These are phyloP conservation scores for Phasianus colchicus DNA, from an alignment of 2,113 vertebrate genomes.

Conservation along the genomic window DNA sequence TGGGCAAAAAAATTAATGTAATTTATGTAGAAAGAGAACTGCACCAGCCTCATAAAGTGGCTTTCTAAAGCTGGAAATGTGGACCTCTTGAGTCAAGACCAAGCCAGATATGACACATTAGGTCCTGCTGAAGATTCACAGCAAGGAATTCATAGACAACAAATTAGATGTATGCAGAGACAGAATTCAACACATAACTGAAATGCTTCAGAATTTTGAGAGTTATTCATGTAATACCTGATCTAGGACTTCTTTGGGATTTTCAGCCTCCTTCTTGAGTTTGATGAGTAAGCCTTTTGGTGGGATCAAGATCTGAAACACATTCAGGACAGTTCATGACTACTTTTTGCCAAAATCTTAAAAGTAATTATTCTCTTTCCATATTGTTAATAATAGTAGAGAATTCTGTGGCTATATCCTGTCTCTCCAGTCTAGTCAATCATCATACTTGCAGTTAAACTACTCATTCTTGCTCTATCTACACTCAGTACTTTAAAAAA, in stretches of 20 bases:
- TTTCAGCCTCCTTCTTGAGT: constrained; percentile 94
- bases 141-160: neutral
- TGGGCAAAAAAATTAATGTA: neutral
- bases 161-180: neutral
- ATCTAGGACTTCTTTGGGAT: constrained; percentile 94
- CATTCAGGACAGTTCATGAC: neutral
- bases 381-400: neutral
- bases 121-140: neutral
- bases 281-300: constrained; percentile 93
- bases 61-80: neutral
- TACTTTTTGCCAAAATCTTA: neutral
- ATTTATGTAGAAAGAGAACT: neutral
- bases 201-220: neutral
- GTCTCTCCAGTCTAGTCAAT: neutral
- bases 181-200: neutral
- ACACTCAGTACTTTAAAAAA: rapidly evolving
- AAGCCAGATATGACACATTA: rapidly evolving
- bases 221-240: constrained; percentile 82
- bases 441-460: neutral
- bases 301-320: constrained; percentile 91
- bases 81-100: neutral
- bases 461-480: neutral
- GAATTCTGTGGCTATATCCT: rapidly evolving
- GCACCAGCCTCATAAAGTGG: neutral
- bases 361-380: neutral